Percentiles rank a stretch among this genome's conserved stretches.
These are phyloP conservation scores for Dermochelys coriacea DNA, from an alignment of 2,797 vertebrate genomes.

Conservation along the genomic window DNA sequence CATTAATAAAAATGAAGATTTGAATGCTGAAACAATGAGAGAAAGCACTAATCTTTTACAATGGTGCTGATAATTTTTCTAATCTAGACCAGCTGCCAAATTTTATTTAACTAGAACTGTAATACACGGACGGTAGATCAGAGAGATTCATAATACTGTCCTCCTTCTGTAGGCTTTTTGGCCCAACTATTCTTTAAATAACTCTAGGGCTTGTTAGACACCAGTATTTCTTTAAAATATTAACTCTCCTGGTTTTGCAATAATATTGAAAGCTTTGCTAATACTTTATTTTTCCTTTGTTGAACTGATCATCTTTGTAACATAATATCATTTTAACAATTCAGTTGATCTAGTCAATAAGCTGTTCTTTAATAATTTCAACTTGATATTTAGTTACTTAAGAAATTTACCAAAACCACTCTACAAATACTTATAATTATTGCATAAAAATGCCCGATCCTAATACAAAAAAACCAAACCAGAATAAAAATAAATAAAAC, in stretches of 20 bases:
- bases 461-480: not conserved
- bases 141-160: not conserved
- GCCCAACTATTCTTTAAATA: not conserved
- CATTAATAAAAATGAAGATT: slow-evolving; percentile 17
- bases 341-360: not conserved
- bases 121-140: not conserved
- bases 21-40: not conserved
- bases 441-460: not conserved
- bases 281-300: not conserved
- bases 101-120: not conserved
- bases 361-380: not conserved
- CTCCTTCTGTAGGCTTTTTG: not conserved
- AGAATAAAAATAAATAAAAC: not conserved
- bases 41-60: not conserved
- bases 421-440: not conserved
- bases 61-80: not conserved
- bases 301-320: not conserved
- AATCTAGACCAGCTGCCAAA: slow-evolving; percentile 13
- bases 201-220: not conserved
- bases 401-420: not conserved
- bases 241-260: not conserved
- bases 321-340: not conserved
- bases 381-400: not conserved
- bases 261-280: not conserved
- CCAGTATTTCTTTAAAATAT: not conserved